phyloP scores from a whole-genome alignment of 2,113 vertebrate genomes.

The Paracanthobrama guichenoti region DNA sequence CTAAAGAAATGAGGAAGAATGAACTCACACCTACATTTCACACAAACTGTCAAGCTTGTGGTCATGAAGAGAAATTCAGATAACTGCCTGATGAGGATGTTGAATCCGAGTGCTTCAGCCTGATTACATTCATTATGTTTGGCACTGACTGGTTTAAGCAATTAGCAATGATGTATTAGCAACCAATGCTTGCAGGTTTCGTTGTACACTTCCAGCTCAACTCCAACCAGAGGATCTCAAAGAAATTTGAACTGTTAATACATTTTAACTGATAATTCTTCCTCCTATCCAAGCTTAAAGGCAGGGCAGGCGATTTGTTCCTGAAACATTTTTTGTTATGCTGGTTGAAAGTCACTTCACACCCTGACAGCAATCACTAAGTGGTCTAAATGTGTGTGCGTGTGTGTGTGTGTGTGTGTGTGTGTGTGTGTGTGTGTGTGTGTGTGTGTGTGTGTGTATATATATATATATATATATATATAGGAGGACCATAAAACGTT shows the following conservation, averaged over 20 bases:
- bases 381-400: too few relatives aligned
- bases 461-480: too few relatives aligned
- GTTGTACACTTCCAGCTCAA: not conserved
- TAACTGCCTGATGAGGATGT: conserved; percentile 15
- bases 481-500: too few relatives aligned
- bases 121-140: conserved; percentile 28
- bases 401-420: too few relatives aligned
- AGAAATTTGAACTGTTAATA: not conserved
- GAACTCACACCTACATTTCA: not conserved
- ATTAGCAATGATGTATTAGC: conserved; percentile 9
- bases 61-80: not conserved
- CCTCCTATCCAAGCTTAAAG: too few relatives aligned
- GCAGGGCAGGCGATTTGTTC: too few relatives aligned
- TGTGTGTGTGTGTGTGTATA: too few relatives aligned
- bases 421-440: too few relatives aligned
- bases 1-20: conserved; percentile 30
- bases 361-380: too few relatives aligned
- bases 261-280: too few relatives aligned
- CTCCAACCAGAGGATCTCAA: not conserved
- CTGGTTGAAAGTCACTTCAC: too few relatives aligned
- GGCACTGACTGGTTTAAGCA: conserved; percentile 17
- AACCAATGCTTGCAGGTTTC: conserved; percentile 6
- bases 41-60: not conserved
- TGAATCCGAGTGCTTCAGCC: conserved; percentile 6
- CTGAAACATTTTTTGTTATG: too few relatives aligned